These are phyloP conservation scores for Tinea semifulvella DNA, from an alignment of 2,888 invertebrate species.

Conservation along the genomic window DNA sequence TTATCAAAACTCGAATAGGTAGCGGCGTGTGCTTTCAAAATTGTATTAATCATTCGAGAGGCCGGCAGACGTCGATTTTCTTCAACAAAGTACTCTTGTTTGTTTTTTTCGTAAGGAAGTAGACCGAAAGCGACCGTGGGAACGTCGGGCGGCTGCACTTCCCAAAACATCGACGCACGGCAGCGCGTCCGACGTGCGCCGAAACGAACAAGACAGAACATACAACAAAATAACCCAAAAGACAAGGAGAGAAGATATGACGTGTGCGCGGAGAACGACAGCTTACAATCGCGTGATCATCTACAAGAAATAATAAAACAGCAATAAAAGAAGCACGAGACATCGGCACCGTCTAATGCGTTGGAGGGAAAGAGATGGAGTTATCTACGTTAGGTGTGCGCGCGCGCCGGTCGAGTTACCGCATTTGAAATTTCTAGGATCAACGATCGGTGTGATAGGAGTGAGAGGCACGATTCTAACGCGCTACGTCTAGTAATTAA, in stretches of 20 bases:
- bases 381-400: conserved; percentile 30
- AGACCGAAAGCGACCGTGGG: conserved; percentile 66
- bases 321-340: conserved; percentile 65
- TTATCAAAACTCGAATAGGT: conserved; percentile 36
- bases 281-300: conserved; percentile 67
- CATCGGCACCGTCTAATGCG: conserved; percentile 25
- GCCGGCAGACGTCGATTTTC: conserved; percentile 67
- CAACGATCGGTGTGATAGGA: conserved; percentile 63
- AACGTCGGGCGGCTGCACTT: conserved; percentile 67
- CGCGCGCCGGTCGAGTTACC: conserved; percentile 61
- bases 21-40: conserved; percentile 61
- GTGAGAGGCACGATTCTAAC: conserved; percentile 40
- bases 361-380: conserved; percentile 48
- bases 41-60: conserved; percentile 66
- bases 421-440: conserved; percentile 62
- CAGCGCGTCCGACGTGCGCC: conserved; percentile 44
- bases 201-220: conserved; percentile 40
- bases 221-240: conserved; percentile 17
- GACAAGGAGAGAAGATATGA: conserved; percentile 41
- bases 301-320: conserved; percentile 68
- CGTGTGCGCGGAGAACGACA: conserved; percentile 65
- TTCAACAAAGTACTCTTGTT: conserved; percentile 67
- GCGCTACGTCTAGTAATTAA: neutral
- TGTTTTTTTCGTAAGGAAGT: conserved; percentile 65
- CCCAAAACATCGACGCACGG: conserved; percentile 68